Evolutionary conservation across 1,140 invertebrate genomes (phyloP), one percentile per base, ranked within the genome.

Genomic region (Cotesia chilonis): DNA sequence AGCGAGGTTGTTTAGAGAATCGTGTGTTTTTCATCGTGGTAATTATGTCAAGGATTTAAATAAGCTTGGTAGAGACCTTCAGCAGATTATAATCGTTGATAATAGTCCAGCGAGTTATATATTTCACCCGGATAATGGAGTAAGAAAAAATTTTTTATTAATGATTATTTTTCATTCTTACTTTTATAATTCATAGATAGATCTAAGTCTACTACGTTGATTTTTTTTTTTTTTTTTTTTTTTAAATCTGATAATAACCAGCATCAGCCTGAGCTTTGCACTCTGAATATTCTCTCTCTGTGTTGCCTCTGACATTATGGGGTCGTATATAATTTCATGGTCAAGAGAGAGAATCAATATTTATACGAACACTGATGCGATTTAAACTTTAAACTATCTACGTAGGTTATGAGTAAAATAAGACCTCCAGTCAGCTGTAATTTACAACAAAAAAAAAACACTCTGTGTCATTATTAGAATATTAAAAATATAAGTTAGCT

Each of bases 11-110:
- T 99, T 99, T 91, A 92, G 98, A 86, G 98, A 99, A 91, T 98
- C 98, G 73, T 99, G 98, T 90, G 97, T 99, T 86, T 99, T 98
- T 91, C 97, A 99, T 90, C 92, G 96, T 85, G 98, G 98, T 78
- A 99, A 99, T 90, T 99, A 99, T 89, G 98, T 99, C 77, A 99
- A 99, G 90, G 98, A 99, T 90, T 91, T 99, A 77, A 97, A 97
- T 89, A 95, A 96, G 85, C 89, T 99, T 76, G 98, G 98, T 57
- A 90, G 98, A 76, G 97, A 99, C 88, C 90, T 99, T 81, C 93
- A 96, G 80, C 94, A 97, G 88, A 97, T 99, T 82, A 93, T 99
- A 81, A 99, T 99, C 83, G 94, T 99, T 75, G 98, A 99, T 90
- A 99, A 99, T 90, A 99, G 97, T 79, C 98, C 98, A 79, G 98